Evolutionary conservation across 2,113 vertebrate genomes (phyloP).

Genomic region (Psammodynastes pulverulentus): DNA sequence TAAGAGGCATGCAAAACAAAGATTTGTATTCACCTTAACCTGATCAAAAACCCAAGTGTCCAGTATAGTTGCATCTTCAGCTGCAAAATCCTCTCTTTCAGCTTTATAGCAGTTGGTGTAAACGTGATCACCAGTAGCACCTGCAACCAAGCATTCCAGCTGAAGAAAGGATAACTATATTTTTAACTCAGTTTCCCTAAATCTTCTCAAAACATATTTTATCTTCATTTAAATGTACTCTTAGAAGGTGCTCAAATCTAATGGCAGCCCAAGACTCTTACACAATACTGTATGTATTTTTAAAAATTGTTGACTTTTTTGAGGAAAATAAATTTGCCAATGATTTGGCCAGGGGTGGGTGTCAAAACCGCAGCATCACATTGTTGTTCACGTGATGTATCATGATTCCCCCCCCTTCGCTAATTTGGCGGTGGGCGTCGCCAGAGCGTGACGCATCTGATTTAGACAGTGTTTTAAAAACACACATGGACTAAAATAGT

Average conservation of each 20-base stretch:
- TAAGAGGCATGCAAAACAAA: neutral
- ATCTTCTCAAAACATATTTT: neutral
- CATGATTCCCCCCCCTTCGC: too few species aligned
- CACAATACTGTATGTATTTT: too few species aligned
- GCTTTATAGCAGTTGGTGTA: conserved; percentile 82
- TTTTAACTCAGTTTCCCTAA: neutral
- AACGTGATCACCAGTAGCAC: conserved; percentile 86
- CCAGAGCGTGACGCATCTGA: too few species aligned
- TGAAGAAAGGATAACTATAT: neutral
- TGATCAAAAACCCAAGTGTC: conserved; percentile 93
- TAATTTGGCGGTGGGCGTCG: too few species aligned
- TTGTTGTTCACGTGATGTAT: too few species aligned
- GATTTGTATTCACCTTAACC: conserved; percentile 78
- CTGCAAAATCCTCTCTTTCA: conserved; percentile 87
- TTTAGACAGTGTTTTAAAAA: neutral
- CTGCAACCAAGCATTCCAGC: conserved; percentile 61
- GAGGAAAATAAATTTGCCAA: neutral
- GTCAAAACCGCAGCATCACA: too few species aligned
- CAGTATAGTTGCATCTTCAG: conserved; percentile 83
- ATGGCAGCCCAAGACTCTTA: too few species aligned
- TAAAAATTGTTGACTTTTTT: too few species aligned
- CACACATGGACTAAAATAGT: neutral
- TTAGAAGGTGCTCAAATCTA: neutral
- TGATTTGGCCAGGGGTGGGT: too few species aligned
- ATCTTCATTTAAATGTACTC: neutral